These are phyloP conservation scores for Stegodyphus mimosarum DNA, from an alignment of 1,140 invertebrate species.

Conservation along the genomic window DNA sequence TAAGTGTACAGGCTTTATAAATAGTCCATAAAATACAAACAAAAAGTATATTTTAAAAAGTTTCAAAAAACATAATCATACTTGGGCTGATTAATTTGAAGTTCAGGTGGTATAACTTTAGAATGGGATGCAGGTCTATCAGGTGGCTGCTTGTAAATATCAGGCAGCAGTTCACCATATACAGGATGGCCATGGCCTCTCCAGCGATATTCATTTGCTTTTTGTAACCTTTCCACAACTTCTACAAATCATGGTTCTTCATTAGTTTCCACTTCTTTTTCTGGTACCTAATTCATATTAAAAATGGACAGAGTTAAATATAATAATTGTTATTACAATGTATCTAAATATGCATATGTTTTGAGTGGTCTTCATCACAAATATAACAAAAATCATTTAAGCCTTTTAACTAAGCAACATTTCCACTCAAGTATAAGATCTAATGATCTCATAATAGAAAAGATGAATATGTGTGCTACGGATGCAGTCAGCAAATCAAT, in stretches of 20 bases:
- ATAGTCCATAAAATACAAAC: not conserved
- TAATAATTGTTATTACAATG: not conserved
- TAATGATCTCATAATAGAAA: too few relatives aligned
- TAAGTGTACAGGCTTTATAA: too few relatives aligned
- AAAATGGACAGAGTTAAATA: not conserved
- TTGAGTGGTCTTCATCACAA: too few relatives aligned
- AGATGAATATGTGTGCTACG: too few relatives aligned
- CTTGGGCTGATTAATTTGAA: constrained; percentile 39
- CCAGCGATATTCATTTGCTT: constrained; percentile 53
- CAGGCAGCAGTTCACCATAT: constrained; percentile 44
- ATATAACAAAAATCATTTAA: too few relatives aligned
- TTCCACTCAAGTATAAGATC: too few relatives aligned
- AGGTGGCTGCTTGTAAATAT: constrained; percentile 33
- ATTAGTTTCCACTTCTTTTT: constrained; percentile 29
- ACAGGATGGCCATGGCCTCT: constrained; percentile 31
- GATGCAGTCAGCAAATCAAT: too few relatives aligned
- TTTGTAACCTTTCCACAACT: constrained; percentile 53
- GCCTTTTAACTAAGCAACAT: too few relatives aligned
- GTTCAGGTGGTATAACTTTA: constrained; percentile 25
- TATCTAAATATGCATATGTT: not conserved
- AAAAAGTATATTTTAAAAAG: not conserved
- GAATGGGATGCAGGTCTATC: not conserved
- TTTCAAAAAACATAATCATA: not conserved
- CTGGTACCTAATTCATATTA: constrained; percentile 28
- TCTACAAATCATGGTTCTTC: constrained; percentile 53